A percentile compares a stretch with the other conserved stretches of the same genome.
Conservation (phyloP, 2,888 invertebrate species). For the Danaus chrysippus region DNA sequence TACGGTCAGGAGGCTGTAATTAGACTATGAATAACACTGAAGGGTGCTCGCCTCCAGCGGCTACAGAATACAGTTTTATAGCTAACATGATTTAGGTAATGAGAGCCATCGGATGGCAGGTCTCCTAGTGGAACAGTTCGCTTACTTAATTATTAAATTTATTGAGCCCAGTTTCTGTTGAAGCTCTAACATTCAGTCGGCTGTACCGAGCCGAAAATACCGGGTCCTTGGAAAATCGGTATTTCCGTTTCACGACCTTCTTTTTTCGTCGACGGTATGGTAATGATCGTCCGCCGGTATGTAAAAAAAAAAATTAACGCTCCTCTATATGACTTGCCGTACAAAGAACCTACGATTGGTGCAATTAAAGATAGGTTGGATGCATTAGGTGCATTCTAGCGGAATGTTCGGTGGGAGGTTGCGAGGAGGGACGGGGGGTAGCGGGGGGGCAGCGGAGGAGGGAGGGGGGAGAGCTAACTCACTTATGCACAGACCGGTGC, state of each 20-base stretch:
- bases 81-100: constrained; percentile 32
- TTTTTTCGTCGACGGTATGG: background rate
- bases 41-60: constrained; percentile 25
- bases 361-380: constrained; percentile 39
- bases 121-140: background rate
- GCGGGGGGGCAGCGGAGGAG: constrained; percentile 31
- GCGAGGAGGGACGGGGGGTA: constrained; percentile 32
- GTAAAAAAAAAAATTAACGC: background rate
- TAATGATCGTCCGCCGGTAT: constrained; percentile 1
- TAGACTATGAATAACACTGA: constrained; percentile 26
- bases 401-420: constrained; percentile 15
- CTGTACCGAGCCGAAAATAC: background rate
- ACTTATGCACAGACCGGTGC: constrained; percentile 41
- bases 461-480: constrained; percentile 43
- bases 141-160: background rate
- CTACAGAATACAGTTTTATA: constrained; percentile 27
- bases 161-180: background rate
- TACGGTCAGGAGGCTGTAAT: constrained; percentile 23
- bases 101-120: constrained; percentile 12
- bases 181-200: background rate
- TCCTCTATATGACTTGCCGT: constrained; percentile 10
- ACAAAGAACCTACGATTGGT: constrained; percentile 27
- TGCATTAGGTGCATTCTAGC: constrained; percentile 40
- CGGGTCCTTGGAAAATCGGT: constrained; percentile 4
- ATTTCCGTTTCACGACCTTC: background rate